Percentiles rank a stretch among this genome's conserved stretches.
phyloP scores from a whole-genome alignment of 2,888 invertebrate species.

The Charanyca ferruginea region DNA sequence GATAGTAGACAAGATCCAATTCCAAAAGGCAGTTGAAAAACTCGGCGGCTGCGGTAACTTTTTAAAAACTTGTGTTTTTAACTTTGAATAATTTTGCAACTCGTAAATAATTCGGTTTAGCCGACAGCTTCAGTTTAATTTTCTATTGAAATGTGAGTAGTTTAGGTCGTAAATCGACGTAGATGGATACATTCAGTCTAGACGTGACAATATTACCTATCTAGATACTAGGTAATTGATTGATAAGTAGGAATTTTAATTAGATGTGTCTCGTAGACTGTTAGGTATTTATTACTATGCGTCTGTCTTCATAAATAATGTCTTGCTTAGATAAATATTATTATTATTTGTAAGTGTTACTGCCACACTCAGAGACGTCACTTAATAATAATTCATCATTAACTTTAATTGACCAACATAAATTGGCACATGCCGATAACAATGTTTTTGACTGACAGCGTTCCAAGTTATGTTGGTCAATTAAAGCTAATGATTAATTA shows the following conservation, averaged over 20 bases:
- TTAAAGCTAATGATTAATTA: no score
- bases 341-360: slow-evolving; percentile 17
- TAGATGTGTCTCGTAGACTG: slow-evolving; percentile 1
- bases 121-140: background rate
- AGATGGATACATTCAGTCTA: background rate
- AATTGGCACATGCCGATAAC: no score
- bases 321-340: background rate
- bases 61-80: slow-evolving; percentile 23
- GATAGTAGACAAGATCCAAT: slow-evolving; percentile 23
- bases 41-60: background rate
- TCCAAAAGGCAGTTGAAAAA: slow-evolving; percentile 23
- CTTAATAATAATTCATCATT: no score
- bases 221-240: background rate
- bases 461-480: no score
- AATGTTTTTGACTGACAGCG: no score
- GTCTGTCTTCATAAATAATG: slow-evolving; percentile 21
- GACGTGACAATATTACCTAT: no score
- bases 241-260: slow-evolving; percentile 24
- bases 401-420: no score
- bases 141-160: slow-evolving; percentile 1
- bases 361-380: no score
- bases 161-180: background rate
- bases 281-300: slow-evolving; percentile 15
- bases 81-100: background rate
- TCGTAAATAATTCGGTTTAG: background rate